Base-by-base conservation (phyloP, 2,113 vertebrate species). In the Takifugu bimaculatus region DNA sequence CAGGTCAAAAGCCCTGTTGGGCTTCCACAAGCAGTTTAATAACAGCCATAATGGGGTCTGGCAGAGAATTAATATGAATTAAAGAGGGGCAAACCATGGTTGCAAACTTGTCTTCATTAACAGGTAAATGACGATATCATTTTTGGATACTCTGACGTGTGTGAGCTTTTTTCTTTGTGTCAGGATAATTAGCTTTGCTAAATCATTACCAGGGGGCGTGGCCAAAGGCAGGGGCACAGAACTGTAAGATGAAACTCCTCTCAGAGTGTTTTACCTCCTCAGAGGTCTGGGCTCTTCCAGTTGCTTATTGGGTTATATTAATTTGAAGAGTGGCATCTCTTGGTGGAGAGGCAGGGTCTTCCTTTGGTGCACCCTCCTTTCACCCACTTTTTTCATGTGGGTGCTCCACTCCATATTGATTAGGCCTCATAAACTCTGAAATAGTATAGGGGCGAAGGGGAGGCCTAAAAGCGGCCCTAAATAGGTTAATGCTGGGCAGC, bases 41-140 rank as follows among this genome's bases (percentile, higher is more conserved):
- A 87, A 65, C 57, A 77, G 42, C 72, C 53, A 60, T 89, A 91
- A 91, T 72, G 64, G 88, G 75, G 69, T 55, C 68, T 87, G 88
- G 83, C 83, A 80, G 86, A 80, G 68, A 87, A 91, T 90, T 89
- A 86, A 88, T 90, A 89, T 86, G 69, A 86, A 91, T 91, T 87
- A 88, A 84, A 87, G 70, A 45, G 74, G 72, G 83, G 78, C 79
- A 84, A 77, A 85, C 78, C 77, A 68, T 69, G 76, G 74, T 66
- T 54, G 62, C 79, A 82, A 83, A 87, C 90, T 88, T 70, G 81
- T 88, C 87, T 91, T 90, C 84, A 89, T 91, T 90, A 89, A 81
- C 77, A 80, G 77, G 81, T 76, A 87, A 88, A 85, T 85, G 85
- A 87, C 86, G 82, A 74, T 83, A 79, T 83, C 59, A 85, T 84